phyloP scores from a whole-genome alignment of 2,888 invertebrate genomes.

The Amphipyra berbera region DNA sequence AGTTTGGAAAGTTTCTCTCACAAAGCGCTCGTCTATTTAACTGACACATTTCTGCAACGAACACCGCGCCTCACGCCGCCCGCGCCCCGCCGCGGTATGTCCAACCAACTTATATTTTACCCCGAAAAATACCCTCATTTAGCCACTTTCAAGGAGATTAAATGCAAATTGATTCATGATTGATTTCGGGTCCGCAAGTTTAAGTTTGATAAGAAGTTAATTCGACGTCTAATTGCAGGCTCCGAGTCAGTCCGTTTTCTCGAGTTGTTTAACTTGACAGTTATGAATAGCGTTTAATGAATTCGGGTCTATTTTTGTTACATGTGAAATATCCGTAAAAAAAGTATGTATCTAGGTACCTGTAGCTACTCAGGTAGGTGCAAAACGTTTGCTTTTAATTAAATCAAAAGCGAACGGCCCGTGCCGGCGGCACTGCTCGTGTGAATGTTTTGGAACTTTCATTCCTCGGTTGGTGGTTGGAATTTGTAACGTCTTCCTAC shows the following conservation, averaged over 20 bases:
- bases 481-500: conserved; percentile 43
- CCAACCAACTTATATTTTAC: conserved; percentile 26
- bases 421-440: conserved; percentile 2
- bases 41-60: conserved; percentile 43
- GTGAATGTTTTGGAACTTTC: conserved; percentile 27
- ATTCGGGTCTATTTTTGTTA: conserved; percentile 8
- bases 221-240: conserved; percentile 28
- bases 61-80: conserved; percentile 14
- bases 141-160: conserved; percentile 26
- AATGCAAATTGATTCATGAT: conserved; percentile 25
- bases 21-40: conserved; percentile 49
- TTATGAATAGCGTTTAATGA: conserved; percentile 21
- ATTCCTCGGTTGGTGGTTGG: conserved; percentile 20
- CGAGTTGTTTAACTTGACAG: conserved; percentile 24
- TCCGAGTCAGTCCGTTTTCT: conserved; percentile 7
- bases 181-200: conserved; percentile 23
- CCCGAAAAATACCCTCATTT: conserved; percentile 30
- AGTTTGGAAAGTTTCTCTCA: conserved; percentile 49
- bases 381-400: conserved; percentile 17
- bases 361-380: neutral
- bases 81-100: neutral
- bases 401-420: conserved; percentile 14
- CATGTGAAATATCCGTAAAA: neutral
- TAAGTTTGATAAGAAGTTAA: conserved; percentile 33
- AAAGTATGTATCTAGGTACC: conserved; percentile 2